Percentiles rank a stretch among this genome's conserved stretches.
phyloP scores from a whole-genome alignment of 2,113 vertebrate species.

The Peucedramus taeniatus region DNA sequence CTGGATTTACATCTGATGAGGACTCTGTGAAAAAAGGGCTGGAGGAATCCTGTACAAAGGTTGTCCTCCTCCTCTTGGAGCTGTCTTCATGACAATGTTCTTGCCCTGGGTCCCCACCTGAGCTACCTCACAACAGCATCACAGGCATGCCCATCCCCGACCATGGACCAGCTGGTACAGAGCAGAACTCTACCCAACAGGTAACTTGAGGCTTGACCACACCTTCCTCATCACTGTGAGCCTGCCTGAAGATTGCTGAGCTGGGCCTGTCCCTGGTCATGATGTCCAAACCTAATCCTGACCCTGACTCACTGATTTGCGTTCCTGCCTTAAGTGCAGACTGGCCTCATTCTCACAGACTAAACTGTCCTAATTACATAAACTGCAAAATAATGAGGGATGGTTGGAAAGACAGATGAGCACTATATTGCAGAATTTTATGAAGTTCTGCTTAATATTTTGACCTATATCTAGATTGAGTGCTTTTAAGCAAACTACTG shows the following conservation, averaged over 20 bases:
- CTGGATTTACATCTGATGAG: background rate
- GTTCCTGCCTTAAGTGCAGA: background rate
- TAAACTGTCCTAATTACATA: background rate
- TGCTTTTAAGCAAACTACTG: background rate
- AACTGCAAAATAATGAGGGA: background rate
- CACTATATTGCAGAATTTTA: background rate
- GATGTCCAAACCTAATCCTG: background rate
- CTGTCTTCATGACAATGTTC: background rate
- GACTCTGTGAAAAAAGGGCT: background rate
- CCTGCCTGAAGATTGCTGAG: background rate
- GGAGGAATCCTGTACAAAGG: background rate
- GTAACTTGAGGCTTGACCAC: background rate
- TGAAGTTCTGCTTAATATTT: background rate
- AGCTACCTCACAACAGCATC: background rate
- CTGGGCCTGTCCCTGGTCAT: background rate
- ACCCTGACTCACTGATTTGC: background rate
- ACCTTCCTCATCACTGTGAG: background rate
- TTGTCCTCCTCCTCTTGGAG: background rate
- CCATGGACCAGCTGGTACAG: background rate
- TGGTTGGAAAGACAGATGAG: background rate
- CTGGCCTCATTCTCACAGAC: background rate
- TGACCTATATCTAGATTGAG: background rate
- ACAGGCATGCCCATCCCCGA: background rate
- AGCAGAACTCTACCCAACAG: background rate
- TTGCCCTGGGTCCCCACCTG: fast-evolving